These are phyloP conservation scores for Clarias platycephalus DNA, from an alignment of 2,797 vertebrate species.

Conservation along the genomic window DNA sequence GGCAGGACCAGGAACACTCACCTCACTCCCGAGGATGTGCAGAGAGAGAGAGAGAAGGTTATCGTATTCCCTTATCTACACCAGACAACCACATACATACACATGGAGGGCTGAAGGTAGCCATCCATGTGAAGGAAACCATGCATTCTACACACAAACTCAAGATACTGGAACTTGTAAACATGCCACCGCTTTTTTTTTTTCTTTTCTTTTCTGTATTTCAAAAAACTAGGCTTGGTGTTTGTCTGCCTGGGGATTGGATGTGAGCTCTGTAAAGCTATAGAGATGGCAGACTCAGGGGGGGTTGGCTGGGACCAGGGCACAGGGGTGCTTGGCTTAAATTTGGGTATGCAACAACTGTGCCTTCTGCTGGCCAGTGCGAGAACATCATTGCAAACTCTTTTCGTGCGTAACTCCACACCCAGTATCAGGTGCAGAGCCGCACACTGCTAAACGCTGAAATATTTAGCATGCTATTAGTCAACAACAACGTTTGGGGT, in stretches of 20 bases:
- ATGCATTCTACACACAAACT: conserved; percentile 58
- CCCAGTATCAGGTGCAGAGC: conserved; percentile 33
- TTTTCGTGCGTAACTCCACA: conserved; percentile 24
- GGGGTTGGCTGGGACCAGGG: conserved; percentile 45
- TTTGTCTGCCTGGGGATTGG: conserved; percentile 39
- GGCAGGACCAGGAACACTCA: conserved; percentile 84
- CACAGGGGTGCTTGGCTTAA: conserved; percentile 43
- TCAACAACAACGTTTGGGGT: conserved; percentile 29
- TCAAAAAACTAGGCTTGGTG: conserved; percentile 56
- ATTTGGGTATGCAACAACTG: conserved; percentile 63
- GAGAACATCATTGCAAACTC: conserved; percentile 53
- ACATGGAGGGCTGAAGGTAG: conserved; percentile 53
- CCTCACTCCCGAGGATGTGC: conserved; percentile 81
- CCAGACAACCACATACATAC: conserved; percentile 68
- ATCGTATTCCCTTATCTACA: conserved; percentile 84
- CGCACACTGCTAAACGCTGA: conserved; percentile 40
- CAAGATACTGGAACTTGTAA: conserved; percentile 71
- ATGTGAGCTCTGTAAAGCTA: conserved; percentile 28
- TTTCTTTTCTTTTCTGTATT: conserved; percentile 53
- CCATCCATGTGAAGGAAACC: conserved; percentile 58
- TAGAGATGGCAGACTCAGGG: conserved; percentile 9
- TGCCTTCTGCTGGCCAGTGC: conserved; percentile 72
- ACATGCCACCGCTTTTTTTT: conserved; percentile 64
- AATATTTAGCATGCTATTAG: conserved; percentile 52
- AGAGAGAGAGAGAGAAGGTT: conserved; percentile 74